Evolutionary conservation across 2,113 vertebrate genomes (phyloP).

Genomic region (Lepidothrix coronata): DNA sequence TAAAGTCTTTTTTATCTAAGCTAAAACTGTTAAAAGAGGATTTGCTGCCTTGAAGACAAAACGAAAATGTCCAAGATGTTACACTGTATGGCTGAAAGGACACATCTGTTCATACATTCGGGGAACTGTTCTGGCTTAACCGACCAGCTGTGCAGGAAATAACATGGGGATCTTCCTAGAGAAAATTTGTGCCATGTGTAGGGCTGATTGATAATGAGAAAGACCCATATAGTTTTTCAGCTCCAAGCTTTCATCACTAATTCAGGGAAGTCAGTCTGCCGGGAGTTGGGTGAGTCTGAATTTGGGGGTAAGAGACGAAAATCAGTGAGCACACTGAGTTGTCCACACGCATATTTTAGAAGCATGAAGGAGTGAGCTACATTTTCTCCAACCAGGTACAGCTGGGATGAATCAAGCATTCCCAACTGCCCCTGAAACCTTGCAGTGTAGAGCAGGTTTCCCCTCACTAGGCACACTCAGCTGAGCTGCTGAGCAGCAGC

Average conservation of each 20-base stretch:
- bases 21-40: background rate
- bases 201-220: background rate
- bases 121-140: background rate
- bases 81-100: background rate
- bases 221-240: background rate
- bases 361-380: background rate
- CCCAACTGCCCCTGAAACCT: background rate
- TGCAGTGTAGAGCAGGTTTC: background rate
- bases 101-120: slow-evolving; percentile 12
- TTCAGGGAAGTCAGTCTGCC: background rate
- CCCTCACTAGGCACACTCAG: background rate
- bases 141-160: slow-evolving; percentile 42
- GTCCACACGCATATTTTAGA: background rate
- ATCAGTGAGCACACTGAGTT: background rate
- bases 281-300: background rate
- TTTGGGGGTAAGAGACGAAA: background rate
- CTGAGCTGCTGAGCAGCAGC: background rate
- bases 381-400: background rate
- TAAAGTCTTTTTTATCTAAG: background rate
- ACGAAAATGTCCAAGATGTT: background rate
- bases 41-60: slow-evolving; percentile 22
- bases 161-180: background rate
- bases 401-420: background rate
- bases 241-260: background rate
- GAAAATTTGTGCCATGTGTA: background rate